Percentiles rank a stretch among this genome's conserved stretches.
These are phyloP conservation scores for Aphelocoma californica DNA, from an alignment of 2,797 vertebrate genomes.

Conservation along the genomic window DNA sequence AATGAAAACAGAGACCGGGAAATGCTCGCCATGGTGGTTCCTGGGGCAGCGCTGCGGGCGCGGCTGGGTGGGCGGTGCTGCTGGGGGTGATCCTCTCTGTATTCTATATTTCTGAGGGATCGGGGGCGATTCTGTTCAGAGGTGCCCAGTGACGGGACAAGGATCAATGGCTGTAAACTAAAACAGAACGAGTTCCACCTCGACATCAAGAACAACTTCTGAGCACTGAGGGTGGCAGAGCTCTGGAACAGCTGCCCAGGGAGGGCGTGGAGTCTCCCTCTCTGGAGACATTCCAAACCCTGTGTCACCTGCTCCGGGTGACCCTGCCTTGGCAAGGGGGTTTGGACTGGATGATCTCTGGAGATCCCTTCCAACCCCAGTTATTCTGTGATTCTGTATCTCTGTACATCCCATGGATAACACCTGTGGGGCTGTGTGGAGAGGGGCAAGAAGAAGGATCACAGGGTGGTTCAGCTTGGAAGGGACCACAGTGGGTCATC, in stretches of 20 bases:
- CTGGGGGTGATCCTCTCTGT: background rate
- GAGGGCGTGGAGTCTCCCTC: too few relatives aligned
- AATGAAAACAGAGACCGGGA: background rate
- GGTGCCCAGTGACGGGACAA: background rate
- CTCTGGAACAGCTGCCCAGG: background rate
- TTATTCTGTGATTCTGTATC: accelerated
- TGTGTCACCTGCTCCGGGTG: background rate
- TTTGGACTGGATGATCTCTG: background rate
- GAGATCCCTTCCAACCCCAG: background rate
- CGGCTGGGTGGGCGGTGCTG: background rate
- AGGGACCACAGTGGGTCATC: background rate
- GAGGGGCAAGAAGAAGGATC: background rate
- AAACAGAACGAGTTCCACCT: background rate
- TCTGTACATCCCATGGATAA: too few relatives aligned
- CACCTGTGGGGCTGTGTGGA: background rate
- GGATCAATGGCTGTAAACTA: background rate
- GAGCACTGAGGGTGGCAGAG: background rate
- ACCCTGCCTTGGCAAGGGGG: background rate
- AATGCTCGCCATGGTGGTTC: accelerated
- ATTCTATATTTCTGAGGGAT: background rate
- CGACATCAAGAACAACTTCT: too few relatives aligned
- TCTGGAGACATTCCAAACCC: background rate
- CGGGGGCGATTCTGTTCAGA: background rate
- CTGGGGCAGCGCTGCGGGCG: background rate
- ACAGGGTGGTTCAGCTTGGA: background rate